Evolutionary conservation across 37 sponge, comb jelly and placozoan species (phyloP).

Genomic region (Geodia barretti): DNA sequence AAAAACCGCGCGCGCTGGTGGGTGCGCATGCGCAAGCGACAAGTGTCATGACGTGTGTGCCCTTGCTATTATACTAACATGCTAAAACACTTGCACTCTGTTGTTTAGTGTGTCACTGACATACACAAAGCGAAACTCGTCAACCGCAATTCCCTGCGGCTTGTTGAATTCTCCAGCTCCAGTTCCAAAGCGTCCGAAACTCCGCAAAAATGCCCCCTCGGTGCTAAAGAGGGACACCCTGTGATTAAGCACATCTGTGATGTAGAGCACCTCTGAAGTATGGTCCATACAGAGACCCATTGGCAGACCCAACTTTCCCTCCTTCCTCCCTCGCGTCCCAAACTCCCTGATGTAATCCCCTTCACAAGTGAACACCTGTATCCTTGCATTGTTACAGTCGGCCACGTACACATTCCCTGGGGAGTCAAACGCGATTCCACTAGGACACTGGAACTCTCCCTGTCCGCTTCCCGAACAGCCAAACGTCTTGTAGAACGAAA

Average conservation of each 20-base stretch:
- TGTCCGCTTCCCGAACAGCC: neutral
- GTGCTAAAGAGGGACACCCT: conserved; percentile 9
- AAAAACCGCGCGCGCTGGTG: neutral
- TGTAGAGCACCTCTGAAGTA: neutral
- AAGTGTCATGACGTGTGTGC: neutral
- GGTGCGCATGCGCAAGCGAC: neutral
- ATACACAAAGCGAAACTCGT: neutral
- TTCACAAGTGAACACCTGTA: neutral
- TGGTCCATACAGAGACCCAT: conserved; percentile 8
- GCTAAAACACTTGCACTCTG: conserved; percentile 4
- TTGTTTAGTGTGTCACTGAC: conserved; percentile 8
- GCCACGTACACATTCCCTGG: conserved; percentile 2
- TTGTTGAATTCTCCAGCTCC: conserved; percentile 1
- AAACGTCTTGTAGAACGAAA: neutral
- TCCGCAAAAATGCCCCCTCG: neutral
- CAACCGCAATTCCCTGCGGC: conserved; percentile 8
- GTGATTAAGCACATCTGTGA: neutral
- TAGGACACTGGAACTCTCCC: conserved; percentile 1
- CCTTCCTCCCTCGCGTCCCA: neutral
- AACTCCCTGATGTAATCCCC: conserved; percentile 3
- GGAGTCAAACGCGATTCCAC: conserved; percentile 1
- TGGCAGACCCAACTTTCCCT: neutral
- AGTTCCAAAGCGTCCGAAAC: neutral
- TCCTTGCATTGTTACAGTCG: neutral
- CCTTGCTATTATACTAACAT: too few relatives aligned